Evolutionary conservation across 2,888 invertebrate species (phyloP), one percentile per base, ranked within the genome.

Genomic region (Limenitis camilla): DNA sequence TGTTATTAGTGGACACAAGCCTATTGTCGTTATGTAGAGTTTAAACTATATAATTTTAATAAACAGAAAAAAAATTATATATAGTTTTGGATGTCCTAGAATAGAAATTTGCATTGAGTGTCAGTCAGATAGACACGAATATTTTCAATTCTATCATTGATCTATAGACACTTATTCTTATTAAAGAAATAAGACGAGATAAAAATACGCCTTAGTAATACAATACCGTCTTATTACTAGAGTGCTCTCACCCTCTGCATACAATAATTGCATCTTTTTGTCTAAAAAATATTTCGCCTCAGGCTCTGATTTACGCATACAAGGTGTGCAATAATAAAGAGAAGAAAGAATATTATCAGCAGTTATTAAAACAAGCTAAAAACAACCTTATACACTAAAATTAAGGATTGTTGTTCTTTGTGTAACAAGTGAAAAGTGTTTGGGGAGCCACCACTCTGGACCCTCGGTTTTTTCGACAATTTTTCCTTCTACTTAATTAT

Each of bases 261-360:
- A 81, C 30, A 45, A 45, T 85, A 85, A 85, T 85, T 86, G 86
- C 84, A 84, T 85, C 80, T 85, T 81, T 81, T 86, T 81, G 77
- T 76, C 74, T 81, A 76, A 81, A 82, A 83, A 86, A 81, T 80
- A 60, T 60, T 63, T 74, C 70, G 81, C 87, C 81, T 70, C 73
- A 64, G 73, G 84, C 86, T 72, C 82, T 88, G 88, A 87, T 88
- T 88, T 88, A 88, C 87, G 87, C 82, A 80, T 85, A 79, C 87
- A 83, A 84, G 86, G 86, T 86, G 87, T 85, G 83, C 84, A 85
- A 82, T 84, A 87, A 88, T 88, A 85, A 84, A 69, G 78, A 77
- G 72, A 78, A 77, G 72, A 78, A 71, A 78, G 81, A 85, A 84
- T 62, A 84, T 81, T 78, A 80, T 79, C 75, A 76, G 71, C 70